Conservation (phyloP, 2,113 vertebrate species). For the Amblyopsis rosae region DNA sequence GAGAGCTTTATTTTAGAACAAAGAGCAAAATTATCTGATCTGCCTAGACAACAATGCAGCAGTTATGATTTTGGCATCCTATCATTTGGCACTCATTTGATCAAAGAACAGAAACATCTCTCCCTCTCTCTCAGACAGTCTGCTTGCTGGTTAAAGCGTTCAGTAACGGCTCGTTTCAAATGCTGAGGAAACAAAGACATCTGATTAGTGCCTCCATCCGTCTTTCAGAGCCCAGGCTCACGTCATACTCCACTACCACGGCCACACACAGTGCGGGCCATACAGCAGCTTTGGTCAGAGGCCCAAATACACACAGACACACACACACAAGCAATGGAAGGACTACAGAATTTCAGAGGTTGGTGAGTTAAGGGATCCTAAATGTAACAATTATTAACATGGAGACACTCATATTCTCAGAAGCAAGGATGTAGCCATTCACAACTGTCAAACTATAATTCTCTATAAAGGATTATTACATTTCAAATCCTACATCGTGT, state of each 20-base stretch:
- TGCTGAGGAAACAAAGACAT: slow-evolving; percentile 10
- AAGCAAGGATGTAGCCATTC: too few species aligned
- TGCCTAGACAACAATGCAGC: not conserved
- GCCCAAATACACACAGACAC: not conserved
- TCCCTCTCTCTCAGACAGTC: not conserved
- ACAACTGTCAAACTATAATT: not conserved
- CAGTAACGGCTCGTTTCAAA: slow-evolving; percentile 31
- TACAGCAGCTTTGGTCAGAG: not conserved
- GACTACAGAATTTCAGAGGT: not conserved
- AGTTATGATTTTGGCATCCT: not conserved
- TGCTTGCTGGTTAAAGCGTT: slow-evolving; percentile 16
- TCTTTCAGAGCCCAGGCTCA: slow-evolving; percentile 1
- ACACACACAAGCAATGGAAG: not conserved
- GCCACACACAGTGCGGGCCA: not conserved
- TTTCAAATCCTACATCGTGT: too few species aligned
- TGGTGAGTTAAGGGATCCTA: not conserved
- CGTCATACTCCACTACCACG: not conserved
- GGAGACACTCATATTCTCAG: not conserved
- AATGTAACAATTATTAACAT: not conserved
- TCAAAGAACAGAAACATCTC: slow-evolving; percentile 2
- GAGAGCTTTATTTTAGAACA: not conserved
- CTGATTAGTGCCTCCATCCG: slow-evolving; percentile 17
- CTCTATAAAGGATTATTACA: not conserved
- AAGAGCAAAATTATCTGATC: not conserved
- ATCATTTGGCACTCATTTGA: not conserved